Evolutionary conservation across 2,797 vertebrate species (phyloP).

Genomic region (Rhabdomys pumilio): DNA sequence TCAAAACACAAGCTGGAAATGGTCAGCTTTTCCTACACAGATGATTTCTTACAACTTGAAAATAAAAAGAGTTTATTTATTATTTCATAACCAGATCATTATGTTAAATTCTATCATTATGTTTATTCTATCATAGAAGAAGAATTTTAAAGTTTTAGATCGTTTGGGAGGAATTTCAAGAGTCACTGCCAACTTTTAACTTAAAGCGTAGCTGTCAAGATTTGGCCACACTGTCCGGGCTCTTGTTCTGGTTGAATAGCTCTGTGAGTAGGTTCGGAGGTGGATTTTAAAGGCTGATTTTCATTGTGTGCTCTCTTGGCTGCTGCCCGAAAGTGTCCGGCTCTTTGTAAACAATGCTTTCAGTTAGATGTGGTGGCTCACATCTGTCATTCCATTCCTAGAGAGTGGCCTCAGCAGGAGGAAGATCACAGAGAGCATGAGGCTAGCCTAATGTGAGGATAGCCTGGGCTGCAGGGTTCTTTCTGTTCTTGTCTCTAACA

Average conservation of each 20-base stretch:
- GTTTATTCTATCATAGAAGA: neutral
- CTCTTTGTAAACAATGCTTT: neutral
- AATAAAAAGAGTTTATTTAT: constrained; percentile 36
- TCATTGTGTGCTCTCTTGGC: constrained; percentile 18
- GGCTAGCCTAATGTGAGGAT: neutral
- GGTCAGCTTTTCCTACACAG: constrained; percentile 28
- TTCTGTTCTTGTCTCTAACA: neutral
- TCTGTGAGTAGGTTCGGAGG: neutral
- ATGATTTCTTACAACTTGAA: constrained; percentile 45
- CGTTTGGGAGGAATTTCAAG: constrained; percentile 54
- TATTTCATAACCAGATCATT: constrained; percentile 43
- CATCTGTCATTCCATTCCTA: neutral
- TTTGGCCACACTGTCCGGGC: neutral
- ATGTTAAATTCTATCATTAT: neutral
- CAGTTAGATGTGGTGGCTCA: neutral
- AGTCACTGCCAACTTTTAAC: constrained; percentile 45
- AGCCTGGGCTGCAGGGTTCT: neutral
- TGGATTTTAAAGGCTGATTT: constrained; percentile 4
- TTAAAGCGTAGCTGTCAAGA: constrained; percentile 60
- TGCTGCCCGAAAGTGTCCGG: constrained; percentile 19
- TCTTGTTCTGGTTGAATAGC: constrained; percentile 39
- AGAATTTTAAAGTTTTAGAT: constrained; percentile 58
- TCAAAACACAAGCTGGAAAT: constrained; percentile 40
- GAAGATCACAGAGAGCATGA: neutral
- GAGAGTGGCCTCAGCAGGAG: neutral